Evolutionary conservation across 2,113 vertebrate genomes (phyloP).

Genomic region (Beaufortia kweichowensis): DNA sequence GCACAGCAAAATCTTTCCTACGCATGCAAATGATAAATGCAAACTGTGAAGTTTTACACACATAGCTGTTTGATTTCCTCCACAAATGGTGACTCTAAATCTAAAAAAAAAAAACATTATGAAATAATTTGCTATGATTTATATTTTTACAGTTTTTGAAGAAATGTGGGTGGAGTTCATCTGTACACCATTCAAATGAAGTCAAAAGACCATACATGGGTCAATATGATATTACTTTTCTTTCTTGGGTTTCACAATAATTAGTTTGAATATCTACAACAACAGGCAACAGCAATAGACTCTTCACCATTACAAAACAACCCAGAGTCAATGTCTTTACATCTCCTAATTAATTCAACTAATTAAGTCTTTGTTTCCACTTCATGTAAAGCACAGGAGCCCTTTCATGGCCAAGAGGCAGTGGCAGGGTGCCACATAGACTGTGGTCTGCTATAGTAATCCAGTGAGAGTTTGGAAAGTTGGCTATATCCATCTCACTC

Average conservation of each 20-base stretch:
- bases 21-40: neutral
- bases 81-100: neutral
- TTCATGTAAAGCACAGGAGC: conserved; percentile 2
- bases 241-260: too few relatives aligned
- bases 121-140: neutral
- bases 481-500: neutral
- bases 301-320: neutral
- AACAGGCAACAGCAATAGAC: neutral
- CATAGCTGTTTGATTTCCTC: neutral
- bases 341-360: neutral
- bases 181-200: too few relatives aligned
- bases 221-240: too few relatives aligned
- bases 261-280: too few relatives aligned
- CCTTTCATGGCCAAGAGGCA: neutral
- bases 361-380: conserved; percentile 11
- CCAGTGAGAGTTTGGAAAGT: neutral
- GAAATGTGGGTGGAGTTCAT: too few relatives aligned
- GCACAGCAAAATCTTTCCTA: neutral
- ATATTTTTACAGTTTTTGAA: too few relatives aligned
- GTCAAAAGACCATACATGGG: too few relatives aligned
- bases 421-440: conserved; percentile 18
- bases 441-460: neutral
- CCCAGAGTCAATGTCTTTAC: neutral
- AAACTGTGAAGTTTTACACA: neutral
- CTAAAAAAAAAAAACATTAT: neutral